Evolutionary conservation across 2,888 invertebrate species (phyloP), one percentile per base, ranked within the genome.

Genomic region (Calliopum simillimum): DNA sequence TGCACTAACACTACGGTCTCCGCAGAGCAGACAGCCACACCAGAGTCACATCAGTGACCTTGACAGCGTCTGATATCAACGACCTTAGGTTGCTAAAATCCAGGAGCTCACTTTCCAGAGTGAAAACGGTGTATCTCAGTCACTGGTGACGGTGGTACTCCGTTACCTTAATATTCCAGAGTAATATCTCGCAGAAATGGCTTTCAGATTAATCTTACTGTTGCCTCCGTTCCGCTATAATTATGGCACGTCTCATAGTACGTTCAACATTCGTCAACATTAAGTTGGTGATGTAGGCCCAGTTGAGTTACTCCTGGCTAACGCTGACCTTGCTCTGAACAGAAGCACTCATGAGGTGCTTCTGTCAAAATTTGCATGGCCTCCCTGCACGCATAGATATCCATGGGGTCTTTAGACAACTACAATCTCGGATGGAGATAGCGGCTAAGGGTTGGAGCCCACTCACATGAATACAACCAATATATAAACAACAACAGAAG

Each of bases 301-400:
- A 58, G 71, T 64, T 64, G 58, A 68, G n/a, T 43, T 62, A 43
- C 65, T 74, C 63, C 63, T 53, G 68, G 56, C 51, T 68, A 69
- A 16, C 49, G 62, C 56, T 51, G 71, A 70, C 61, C 69, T 63
- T 68, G 71, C 70, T 75, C 73, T 73, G 62, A 55, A 66, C 63
- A 63, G 23, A 44, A 25, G 13, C 21, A 14, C 71, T 13, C 59
- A 71, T 68, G 63, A 70, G 66, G 66, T 12, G n/a, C 44, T 33
- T 41, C 55, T 56, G 66, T 66, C 53, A 66, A 70, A 64, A 68
- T 47, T 61, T 16, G 65, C 71, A 65, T 64, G 68, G 65, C 61
- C 65, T 68, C 68, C 64, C 68, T 68, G 71, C 61, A 3, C 65
- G 61, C 51, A 69, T 59, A 33, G 33, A 33, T 33, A 33, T 1